Evolutionary conservation across 1,140 invertebrate species (phyloP), one percentile per base, ranked within the genome.

Genomic region (Medauroidea extradentata): DNA sequence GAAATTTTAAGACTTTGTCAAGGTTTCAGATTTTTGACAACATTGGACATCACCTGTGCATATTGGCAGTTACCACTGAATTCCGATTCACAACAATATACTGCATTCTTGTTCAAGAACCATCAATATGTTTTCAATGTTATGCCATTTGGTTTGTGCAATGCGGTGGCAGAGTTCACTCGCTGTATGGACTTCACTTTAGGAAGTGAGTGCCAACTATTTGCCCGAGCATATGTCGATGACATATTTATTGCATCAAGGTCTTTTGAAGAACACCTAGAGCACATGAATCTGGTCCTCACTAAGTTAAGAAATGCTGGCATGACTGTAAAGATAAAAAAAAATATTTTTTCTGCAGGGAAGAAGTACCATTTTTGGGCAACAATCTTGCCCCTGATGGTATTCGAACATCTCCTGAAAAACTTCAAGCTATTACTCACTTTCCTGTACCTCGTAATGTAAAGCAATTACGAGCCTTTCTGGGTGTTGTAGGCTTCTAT

Each of bases 401-500:
- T 5, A 51, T 68, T 13, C 58, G 51, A 46, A 67, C 66, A 11
- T 62, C 71, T 52, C 67, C 66, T 3, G 54, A 66, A 18, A 71
- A 74, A 64, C 54, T 72, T 5, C 14, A 54, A 48, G 60, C 60
- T 1, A 62, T 72, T 9, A 9, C 62, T n/a, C 50, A 64, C 7
- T 71, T 65, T 59, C 66, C 63, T 3, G 23, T 25, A 2, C 74
- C 74, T 0, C 63, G 44, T 8, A 74, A 65, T 34, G 59, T 67
- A 7, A 71, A 69, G 52, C 64, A 75, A 49, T 51, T 76, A 7
- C 67, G 69, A 61, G 63, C 70, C 24, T 79, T 78, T 61, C 59
- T 81, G 27, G 76, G 73, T 3, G 50, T 76, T 2, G 59, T 73
- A 2, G 75, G 75, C 29, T 79, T 70, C 61, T 74, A 78, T 53